Percentiles rank a stretch among this genome's conserved stretches.
These are phyloP conservation scores for Portunus trituberculatus DNA, from an alignment of 1,140 invertebrate genomes.

Conservation along the genomic window DNA sequence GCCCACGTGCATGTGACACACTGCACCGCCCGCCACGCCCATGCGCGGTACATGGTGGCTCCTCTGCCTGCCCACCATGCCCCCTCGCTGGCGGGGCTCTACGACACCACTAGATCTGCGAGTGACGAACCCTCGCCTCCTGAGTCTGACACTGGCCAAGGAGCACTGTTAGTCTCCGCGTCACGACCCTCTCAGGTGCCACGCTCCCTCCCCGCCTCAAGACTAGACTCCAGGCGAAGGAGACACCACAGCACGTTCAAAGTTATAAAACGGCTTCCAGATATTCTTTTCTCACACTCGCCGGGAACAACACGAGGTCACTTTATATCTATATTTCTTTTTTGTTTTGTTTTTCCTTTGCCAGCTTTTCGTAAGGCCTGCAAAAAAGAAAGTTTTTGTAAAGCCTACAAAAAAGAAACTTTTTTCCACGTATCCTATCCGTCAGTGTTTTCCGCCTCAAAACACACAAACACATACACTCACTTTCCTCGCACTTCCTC, in stretches of 20 bases:
- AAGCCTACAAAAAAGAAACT: neutral
- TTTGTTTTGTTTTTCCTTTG: neutral
- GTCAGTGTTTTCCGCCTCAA: no score
- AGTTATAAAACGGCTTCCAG: neutral
- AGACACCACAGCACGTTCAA: neutral
- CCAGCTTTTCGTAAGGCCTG: neutral
- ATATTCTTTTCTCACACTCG: neutral
- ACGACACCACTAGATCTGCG: slow-evolving; percentile 3
- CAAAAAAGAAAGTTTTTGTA: no score
- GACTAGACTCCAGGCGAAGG: neutral
- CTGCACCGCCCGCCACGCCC: slow-evolving; percentile 67
- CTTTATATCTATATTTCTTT: neutral
- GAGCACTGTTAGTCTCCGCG: no score
- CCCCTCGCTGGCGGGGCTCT: slow-evolving; percentile 8
- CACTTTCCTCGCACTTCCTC: no score
- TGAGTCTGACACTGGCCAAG: neutral
- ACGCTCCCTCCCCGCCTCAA: neutral
- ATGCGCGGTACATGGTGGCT: slow-evolving; percentile 65
- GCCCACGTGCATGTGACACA: slow-evolving; percentile 61
- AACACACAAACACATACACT: no score
- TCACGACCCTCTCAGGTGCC: neutral
- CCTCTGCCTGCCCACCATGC: slow-evolving; percentile 26
- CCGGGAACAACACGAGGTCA: neutral
- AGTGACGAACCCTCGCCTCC: neutral
- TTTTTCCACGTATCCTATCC: no score